Percentiles rank a stretch among this genome's conserved stretches.
Conservation (phyloP, 2,797 vertebrate species). For the Varecia variegata region DNA sequence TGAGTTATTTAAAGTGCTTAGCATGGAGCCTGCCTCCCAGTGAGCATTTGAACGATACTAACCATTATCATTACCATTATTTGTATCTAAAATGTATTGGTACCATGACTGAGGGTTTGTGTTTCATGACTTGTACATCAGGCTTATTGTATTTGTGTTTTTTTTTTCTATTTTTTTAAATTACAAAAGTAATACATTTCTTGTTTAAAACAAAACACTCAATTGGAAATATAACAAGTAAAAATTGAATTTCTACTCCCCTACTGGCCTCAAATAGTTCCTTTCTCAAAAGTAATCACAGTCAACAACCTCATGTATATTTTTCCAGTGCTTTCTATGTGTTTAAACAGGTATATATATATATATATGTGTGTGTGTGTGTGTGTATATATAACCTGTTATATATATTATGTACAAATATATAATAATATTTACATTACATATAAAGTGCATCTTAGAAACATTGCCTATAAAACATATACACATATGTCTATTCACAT, state of each 20-base stretch:
- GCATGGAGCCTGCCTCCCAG: not conserved
- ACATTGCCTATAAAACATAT: not conserved
- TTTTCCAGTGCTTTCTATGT: not conserved
- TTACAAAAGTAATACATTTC: not conserved
- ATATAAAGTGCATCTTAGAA: not conserved
- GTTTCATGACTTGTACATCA: not conserved
- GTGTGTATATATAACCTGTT: too few relatives aligned
- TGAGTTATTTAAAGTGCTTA: not conserved
- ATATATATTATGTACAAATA: not conserved
- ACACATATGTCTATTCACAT: not conserved
- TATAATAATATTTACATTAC: not conserved
- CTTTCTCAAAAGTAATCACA: not conserved
- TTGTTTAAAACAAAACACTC: not conserved
- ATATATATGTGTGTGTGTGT: too few relatives aligned
- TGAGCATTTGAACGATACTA: not conserved
- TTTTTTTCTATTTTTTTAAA: not conserved
- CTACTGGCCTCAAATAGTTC: not conserved
- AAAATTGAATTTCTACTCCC: not conserved
- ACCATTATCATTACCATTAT: not conserved
- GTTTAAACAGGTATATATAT: not conserved
- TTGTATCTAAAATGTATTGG: not conserved
- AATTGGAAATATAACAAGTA: not conserved
- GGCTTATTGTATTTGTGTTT: not conserved
- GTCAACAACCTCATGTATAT: not conserved
- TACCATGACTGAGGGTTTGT: accelerated